Conservation (phyloP, 2,888 invertebrate genomes). For the Dorcus hopei region DNA sequence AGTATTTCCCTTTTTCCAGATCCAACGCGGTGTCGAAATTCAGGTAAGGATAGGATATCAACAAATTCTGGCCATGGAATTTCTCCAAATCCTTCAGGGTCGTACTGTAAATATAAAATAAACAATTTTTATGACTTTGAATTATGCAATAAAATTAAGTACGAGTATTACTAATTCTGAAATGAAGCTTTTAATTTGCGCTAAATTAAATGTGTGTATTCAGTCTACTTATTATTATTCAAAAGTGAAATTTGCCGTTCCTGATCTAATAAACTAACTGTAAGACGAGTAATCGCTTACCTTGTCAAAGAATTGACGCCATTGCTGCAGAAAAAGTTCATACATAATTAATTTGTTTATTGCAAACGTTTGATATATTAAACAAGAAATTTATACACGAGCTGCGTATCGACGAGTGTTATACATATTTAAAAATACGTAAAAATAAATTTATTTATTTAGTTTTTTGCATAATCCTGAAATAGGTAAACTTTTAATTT, state of each 20-base stretch:
- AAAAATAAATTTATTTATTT: too few relatives aligned
- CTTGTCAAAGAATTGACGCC: slow-evolving; percentile 84
- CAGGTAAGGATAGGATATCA: slow-evolving; percentile 58
- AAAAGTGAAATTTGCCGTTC: background rate
- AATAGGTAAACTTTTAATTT: too few relatives aligned
- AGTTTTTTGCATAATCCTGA: too few relatives aligned
- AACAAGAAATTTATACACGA: too few relatives aligned
- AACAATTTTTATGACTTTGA: too few relatives aligned
- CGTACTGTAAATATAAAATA: slow-evolving; percentile 60
- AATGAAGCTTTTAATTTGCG: background rate
- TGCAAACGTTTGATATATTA: background rate
- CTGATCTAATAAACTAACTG: background rate
- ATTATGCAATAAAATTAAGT: background rate
- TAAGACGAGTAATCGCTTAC: slow-evolving; percentile 50
- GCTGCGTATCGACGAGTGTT: background rate
- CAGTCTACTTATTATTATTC: background rate
- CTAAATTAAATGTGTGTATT: background rate
- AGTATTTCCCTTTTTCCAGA: slow-evolving; percentile 56
- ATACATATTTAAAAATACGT: background rate
- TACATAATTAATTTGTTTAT: too few relatives aligned
- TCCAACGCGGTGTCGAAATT: slow-evolving; percentile 45
- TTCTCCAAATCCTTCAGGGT: slow-evolving; percentile 91
- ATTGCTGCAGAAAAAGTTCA: slow-evolving; percentile 66
- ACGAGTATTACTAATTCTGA: background rate
- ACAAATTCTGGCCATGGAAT: slow-evolving; percentile 84